phyloP scores from a whole-genome alignment of 2,888 invertebrate species.

The Eristalis intricaria region DNA sequence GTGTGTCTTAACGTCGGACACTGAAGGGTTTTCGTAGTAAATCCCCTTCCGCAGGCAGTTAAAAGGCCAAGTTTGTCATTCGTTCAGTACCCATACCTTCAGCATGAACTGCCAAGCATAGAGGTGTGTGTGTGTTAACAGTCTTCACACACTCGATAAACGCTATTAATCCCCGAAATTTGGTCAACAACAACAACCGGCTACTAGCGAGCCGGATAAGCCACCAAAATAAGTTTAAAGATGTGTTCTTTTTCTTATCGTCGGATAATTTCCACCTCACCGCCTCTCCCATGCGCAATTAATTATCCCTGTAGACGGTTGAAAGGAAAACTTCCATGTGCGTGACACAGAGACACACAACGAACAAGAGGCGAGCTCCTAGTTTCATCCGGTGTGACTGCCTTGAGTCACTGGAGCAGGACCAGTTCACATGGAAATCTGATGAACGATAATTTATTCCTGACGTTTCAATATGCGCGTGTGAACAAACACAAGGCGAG shows the following conservation, averaged over 20 bases:
- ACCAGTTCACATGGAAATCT: constrained; percentile 35
- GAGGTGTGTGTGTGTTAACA: no score
- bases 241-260: not conserved
- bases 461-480: constrained; percentile 36
- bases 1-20: no score
- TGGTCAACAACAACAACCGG: not conserved
- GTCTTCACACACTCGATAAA: not conserved
- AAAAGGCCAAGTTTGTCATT: no score
- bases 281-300: not conserved
- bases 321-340: not conserved
- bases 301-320: not conserved
- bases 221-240: not conserved
- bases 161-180: not conserved
- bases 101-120: no score
- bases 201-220: not conserved
- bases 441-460: constrained; percentile 42
- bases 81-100: no score
- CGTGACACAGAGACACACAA: not conserved
- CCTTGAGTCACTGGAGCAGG: not conserved
- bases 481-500: constrained; percentile 25
- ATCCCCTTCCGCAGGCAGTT: no score
- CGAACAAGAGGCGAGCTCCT: not conserved
- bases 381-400: not conserved
- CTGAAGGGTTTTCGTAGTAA: no score
- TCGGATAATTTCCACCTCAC: not conserved